These are phyloP conservation scores for Drosophila koepferae DNA, from an alignment of 2,888 invertebrate genomes.

Conservation along the genomic window DNA sequence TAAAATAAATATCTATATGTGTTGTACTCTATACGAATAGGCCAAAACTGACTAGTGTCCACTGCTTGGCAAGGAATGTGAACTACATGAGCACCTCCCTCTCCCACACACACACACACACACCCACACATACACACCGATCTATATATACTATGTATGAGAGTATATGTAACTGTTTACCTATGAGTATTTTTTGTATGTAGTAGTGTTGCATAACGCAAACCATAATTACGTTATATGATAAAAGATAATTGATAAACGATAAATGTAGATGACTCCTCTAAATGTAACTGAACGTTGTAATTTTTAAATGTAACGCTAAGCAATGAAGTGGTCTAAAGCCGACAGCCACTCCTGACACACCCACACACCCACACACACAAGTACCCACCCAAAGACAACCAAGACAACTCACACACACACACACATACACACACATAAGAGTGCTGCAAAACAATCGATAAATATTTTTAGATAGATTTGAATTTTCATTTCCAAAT, in stretches of 20 bases:
- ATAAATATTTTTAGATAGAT: not conserved
- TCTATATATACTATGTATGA: slow-evolving; percentile 6
- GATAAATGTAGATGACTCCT: slow-evolving; percentile 60
- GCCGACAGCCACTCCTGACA: slow-evolving; percentile 21
- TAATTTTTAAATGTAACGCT: slow-evolving; percentile 72
- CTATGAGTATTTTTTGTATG: slow-evolving; percentile 74
- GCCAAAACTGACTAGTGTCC: slow-evolving; percentile 18
- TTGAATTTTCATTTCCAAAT: not conserved
- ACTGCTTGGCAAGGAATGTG: slow-evolving; percentile 18
- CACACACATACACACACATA: slow-evolving; percentile 19
- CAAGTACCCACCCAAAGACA: slow-evolving; percentile 18
- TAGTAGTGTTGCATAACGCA: slow-evolving; percentile 58
- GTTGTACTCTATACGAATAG: slow-evolving; percentile 17
- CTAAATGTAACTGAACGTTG: slow-evolving; percentile 73
- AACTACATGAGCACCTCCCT: not conserved
- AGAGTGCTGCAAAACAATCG: slow-evolving; percentile 5
- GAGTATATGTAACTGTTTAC: slow-evolving; percentile 43
- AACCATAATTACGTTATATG: slow-evolving; percentile 28
- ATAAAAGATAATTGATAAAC: slow-evolving; percentile 32
- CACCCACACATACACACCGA: slow-evolving; percentile 11
- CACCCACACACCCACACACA: slow-evolving; percentile 18
- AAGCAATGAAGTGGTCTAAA: slow-evolving; percentile 63
- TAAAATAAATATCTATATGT: slow-evolving; percentile 12
- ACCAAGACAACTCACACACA: slow-evolving; percentile 17
- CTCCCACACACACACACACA: slow-evolving; percentile 28